phyloP scores from a whole-genome alignment of 2,113 vertebrate genomes.

The Gobius niger region DNA sequence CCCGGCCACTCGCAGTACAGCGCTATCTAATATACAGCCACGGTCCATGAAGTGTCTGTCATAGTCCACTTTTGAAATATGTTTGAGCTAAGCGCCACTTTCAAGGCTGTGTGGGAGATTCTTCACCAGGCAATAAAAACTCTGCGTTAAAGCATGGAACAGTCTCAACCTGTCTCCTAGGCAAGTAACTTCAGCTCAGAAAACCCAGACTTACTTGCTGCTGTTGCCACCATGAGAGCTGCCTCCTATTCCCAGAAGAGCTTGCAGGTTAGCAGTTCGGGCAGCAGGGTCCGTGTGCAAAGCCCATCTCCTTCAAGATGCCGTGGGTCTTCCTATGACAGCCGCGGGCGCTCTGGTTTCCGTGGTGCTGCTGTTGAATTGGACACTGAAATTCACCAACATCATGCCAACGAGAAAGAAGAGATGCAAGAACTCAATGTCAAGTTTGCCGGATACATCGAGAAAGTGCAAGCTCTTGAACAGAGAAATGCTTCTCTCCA shows the following conservation, averaged over 20 bases:
- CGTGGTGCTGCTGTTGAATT: constrained; percentile 54
- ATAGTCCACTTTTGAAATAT: constrained; percentile 75
- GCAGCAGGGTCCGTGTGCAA: constrained; percentile 71
- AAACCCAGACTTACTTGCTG: constrained; percentile 1
- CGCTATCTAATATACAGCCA: constrained; percentile 68
- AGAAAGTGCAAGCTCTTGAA: constrained; percentile 79
- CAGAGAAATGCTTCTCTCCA: constrained; percentile 65
- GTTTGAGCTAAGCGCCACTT: constrained; percentile 65
- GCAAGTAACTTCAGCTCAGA: constrained; percentile 16
- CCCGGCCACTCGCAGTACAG: constrained; percentile 60
- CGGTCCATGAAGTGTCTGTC: constrained; percentile 57
- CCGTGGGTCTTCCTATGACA: constrained; percentile 67
- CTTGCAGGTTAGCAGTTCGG: constrained; percentile 71
- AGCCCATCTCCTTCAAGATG: constrained; percentile 74
- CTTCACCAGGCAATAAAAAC: constrained; percentile 71
- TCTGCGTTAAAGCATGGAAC: constrained; percentile 24
- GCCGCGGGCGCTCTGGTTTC: constrained; percentile 60
- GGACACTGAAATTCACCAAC: constrained; percentile 73
- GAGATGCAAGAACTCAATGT: constrained; percentile 81
- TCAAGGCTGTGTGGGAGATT: constrained; percentile 72
- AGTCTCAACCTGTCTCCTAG: constrained; percentile 17
- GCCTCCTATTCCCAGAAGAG: constrained; percentile 77
- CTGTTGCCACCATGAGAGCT: constrained; percentile 72
- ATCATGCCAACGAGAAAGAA: constrained; percentile 76
- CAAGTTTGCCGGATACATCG: constrained; percentile 78